Base-by-base conservation (phyloP, 2,797 vertebrate genomes). In the Tenualosa thibaudeaui region DNA sequence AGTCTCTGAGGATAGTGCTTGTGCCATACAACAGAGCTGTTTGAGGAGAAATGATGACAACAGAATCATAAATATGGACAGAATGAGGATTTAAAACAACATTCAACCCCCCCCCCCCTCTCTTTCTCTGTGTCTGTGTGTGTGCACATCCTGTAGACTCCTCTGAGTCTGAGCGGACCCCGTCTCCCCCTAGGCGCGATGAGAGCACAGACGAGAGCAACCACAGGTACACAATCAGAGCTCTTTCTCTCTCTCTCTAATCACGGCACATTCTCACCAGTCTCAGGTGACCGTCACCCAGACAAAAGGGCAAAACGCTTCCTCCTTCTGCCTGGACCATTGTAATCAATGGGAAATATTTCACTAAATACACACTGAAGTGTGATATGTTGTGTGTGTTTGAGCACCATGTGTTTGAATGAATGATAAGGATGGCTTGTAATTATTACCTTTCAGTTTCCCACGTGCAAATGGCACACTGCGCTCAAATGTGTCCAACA, bases 191-290 rank as follows among this genome's bases (percentile, higher is more conserved):
- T 49, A 90, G 92, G 84, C 86, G 91, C 89, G 93, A 90, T 12
- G 95, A 93, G 81, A 95, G 92, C 91, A 91, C 90, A 0, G 93
- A 91, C 87, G 90, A 87, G 1, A 87, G n/a, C 83, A 83, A 81
- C 58, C 92, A 37, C 87, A 91, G 93, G 95, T 96, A 92, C 13
- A 2, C 68, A 75, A 75, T 75, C 68, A 5, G 31, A 26, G 31
- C 68, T 6, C 19, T 75, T 31, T 43, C 31, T 40, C 4, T 5
- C 65, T 31, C 68, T 40, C 12, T 43, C 31, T 43, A 19, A 75
- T 75, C 68, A 19, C 3, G 0, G 31, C 37, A 40, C 3, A 4
- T 75, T 75, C 68, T 75, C 68, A 75, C 68, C 68, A 43, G 68
- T 40, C 68, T 75, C 68, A 75, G 68, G 15, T 75, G 68, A 40